A percentile compares a stretch with the other conserved stretches of the same genome.
Conservation (phyloP, 2,797 vertebrate species). For the Enteromius mattozi region DNA sequence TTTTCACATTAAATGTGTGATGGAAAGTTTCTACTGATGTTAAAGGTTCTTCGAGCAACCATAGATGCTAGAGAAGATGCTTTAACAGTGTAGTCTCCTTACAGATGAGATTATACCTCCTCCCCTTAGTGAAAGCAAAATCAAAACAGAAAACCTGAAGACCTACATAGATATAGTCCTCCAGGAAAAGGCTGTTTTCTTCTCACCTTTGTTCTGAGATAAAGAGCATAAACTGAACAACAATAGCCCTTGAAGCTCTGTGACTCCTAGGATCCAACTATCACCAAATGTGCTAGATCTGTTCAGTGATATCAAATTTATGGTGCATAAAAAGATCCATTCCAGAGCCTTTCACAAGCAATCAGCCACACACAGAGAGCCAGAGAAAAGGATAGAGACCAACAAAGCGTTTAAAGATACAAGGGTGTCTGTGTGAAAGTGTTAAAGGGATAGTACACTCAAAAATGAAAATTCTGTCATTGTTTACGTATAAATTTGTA, state of each 20-base stretch:
- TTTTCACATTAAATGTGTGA: background rate
- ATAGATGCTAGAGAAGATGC: background rate
- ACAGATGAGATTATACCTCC: background rate
- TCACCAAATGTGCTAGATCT: constrained; percentile 24
- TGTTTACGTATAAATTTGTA: background rate
- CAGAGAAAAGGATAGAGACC: background rate
- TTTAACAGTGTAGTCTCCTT: background rate
- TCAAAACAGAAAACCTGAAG: background rate
- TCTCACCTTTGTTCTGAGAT: constrained; percentile 8
- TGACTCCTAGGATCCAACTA: constrained; percentile 16
- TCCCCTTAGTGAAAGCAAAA: constrained; percentile 8
- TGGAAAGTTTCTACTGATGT: background rate
- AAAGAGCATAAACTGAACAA: constrained; percentile 25
- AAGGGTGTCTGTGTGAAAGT: background rate
- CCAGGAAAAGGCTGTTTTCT: constrained; percentile 17
- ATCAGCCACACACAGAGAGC: constrained; percentile 47
- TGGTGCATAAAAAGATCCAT: constrained; percentile 32
- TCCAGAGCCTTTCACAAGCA: background rate
- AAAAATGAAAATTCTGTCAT: constrained; percentile 1
- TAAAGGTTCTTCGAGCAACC: background rate
- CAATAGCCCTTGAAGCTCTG: constrained; percentile 31
- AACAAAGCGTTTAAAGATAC: constrained; percentile 17
- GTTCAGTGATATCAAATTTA: constrained; percentile 43
- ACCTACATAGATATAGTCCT: background rate
- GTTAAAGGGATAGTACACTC: background rate